phyloP scores from a whole-genome alignment of 2,113 vertebrate genomes.

The Trichomycterus rosablanca region DNA sequence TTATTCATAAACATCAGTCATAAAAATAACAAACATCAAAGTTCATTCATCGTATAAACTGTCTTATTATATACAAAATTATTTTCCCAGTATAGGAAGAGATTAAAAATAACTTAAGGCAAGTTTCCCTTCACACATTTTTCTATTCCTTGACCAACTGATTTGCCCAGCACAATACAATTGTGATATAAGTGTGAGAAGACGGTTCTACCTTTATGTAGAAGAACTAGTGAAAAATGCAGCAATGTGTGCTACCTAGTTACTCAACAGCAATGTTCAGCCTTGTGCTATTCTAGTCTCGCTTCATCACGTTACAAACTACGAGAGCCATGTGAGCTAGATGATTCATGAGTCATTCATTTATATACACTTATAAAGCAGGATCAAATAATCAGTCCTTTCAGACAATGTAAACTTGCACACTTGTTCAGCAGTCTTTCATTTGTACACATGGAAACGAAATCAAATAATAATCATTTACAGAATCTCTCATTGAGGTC shows the following conservation, averaged over 20 bases:
- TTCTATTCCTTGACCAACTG: conserved; percentile 40
- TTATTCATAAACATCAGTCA: conserved; percentile 75
- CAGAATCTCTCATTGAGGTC: conserved; percentile 19
- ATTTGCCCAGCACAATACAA: conserved; percentile 53
- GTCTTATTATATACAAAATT: conserved; percentile 66
- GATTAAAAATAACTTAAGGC: conserved; percentile 78
- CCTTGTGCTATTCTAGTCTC: conserved; percentile 58
- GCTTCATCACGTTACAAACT: conserved; percentile 61
- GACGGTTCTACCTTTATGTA: conserved; percentile 46
- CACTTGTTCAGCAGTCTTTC: conserved; percentile 10
- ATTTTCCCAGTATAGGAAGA: conserved; percentile 60
- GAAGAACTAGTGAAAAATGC: conserved; percentile 60
- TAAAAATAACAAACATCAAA: conserved; percentile 81
- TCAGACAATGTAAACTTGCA: conserved; percentile 20
- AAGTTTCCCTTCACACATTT: conserved; percentile 50
- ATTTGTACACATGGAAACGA: neutral
- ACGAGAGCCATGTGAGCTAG: conserved; percentile 46
- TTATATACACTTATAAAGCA: conserved; percentile 31
- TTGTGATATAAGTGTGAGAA: conserved; percentile 52
- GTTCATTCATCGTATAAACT: conserved; percentile 73
- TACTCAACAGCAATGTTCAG: conserved; percentile 67
- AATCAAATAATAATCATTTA: too few relatives aligned
- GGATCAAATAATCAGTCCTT: conserved; percentile 1
- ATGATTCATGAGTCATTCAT: conserved; percentile 42
- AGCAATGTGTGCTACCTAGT: conserved; percentile 76